Conservation (phyloP, 64 coral and sea anemone genomes). For the Stylophora pistillata region DNA sequence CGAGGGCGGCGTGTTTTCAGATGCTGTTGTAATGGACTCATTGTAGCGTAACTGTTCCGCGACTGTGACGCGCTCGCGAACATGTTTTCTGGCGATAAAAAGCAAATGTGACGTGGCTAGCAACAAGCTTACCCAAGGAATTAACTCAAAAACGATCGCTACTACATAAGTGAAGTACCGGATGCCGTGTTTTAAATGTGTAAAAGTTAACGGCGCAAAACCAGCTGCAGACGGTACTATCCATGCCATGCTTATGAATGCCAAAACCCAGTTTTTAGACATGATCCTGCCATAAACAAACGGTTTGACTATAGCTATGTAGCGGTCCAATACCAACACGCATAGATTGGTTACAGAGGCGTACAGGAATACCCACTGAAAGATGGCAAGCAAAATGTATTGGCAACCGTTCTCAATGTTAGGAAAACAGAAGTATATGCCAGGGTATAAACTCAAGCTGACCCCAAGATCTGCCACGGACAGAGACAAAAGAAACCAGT, state of each 20-base stretch:
- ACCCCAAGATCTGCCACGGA: constrained; percentile 16
- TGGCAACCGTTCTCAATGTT: not conserved
- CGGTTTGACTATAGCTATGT: constrained; percentile 7
- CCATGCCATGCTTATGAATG: not conserved
- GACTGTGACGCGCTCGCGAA: not conserved
- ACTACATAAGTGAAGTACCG: not conserved
- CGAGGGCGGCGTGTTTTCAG: not conserved
- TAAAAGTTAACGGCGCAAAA: not conserved
- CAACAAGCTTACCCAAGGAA: not conserved
- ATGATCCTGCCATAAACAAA: not conserved
- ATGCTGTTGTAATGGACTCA: not conserved
- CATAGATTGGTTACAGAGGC: constrained; percentile 12
- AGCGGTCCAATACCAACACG: not conserved
- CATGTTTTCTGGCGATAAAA: constrained; percentile 17
- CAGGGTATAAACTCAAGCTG: not conserved
- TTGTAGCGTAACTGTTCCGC: not conserved
- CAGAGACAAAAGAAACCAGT: constrained; percentile 8
- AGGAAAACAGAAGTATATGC: not conserved
- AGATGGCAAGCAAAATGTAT: not conserved
- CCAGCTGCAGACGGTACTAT: not conserved
- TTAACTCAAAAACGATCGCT: not conserved
- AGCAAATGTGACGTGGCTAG: not conserved
- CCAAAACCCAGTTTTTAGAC: not conserved
- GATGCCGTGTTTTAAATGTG: not conserved
- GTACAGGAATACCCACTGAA: constrained; percentile 15